Evolutionary conservation across 2,888 invertebrate species (phyloP).

Genomic region (Agrochola circellaris): DNA sequence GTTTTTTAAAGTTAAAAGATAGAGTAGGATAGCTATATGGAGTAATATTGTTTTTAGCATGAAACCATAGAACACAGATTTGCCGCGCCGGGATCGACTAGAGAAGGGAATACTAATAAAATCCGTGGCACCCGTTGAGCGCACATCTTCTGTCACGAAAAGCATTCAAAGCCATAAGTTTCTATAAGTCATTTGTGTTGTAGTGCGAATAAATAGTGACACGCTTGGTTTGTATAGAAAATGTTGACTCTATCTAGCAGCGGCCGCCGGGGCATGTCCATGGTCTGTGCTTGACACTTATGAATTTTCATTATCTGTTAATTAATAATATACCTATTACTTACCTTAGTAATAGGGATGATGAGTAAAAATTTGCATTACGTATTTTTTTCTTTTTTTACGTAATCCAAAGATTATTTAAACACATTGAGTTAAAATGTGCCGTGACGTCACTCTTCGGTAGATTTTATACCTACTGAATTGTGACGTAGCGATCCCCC

Average conservation of each 20-base stretch:
- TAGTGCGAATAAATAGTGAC: background rate
- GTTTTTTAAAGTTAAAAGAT: slow-evolving; percentile 4
- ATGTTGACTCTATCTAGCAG: background rate
- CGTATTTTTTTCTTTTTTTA: too few species aligned
- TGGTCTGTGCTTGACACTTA: background rate
- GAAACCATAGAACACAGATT: background rate
- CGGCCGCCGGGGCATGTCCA: background rate
- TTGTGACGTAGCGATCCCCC: too few species aligned
- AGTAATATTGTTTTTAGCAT: background rate
- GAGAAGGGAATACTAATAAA: background rate
- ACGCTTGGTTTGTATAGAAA: background rate
- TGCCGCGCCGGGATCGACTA: background rate
- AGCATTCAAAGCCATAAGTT: background rate
- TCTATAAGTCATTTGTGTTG: background rate
- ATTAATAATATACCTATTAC: background rate
- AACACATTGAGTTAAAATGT: too few species aligned
- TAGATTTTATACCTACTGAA: too few species aligned
- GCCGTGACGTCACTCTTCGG: too few species aligned
- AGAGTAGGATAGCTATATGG: background rate
- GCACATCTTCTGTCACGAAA: background rate
- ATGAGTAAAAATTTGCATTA: too few species aligned
- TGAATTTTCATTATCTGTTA: background rate
- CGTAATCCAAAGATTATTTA: too few species aligned
- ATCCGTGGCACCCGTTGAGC: background rate
- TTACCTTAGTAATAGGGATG: too few species aligned